These are phyloP conservation scores for Carcharodon carcharias DNA, from an alignment of 2,797 vertebrate species.

Conservation along the genomic window DNA sequence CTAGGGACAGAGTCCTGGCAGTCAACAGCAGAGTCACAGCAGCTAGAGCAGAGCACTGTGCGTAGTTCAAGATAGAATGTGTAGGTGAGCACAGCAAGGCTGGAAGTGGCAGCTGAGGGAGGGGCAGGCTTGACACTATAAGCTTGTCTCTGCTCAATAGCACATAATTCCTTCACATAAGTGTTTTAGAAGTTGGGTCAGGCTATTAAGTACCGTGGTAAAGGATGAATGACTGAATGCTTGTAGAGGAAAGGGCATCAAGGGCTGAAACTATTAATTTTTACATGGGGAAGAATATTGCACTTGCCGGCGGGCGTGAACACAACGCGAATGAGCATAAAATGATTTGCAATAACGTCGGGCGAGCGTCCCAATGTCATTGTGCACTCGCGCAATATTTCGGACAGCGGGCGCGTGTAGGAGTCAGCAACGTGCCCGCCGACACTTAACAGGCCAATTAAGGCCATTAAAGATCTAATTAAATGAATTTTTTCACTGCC, in stretches of 20 bases:
- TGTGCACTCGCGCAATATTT: no score
- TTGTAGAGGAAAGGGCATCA: not conserved
- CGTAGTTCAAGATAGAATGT: not conserved
- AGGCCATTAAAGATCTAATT: no score
- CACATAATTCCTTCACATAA: not conserved
- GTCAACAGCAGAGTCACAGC: not conserved
- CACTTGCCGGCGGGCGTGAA: no score
- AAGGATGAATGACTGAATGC: not conserved
- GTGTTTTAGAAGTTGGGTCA: not conserved
- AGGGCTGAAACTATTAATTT: not conserved
- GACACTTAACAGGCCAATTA: no score
- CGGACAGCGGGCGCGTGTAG: no score
- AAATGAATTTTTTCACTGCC: no score
- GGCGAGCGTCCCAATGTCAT: no score
- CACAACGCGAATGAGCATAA: no score
- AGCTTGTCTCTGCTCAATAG: not conserved
- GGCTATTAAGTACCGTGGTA: not conserved
- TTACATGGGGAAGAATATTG: not conserved
- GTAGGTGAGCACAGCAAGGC: not conserved
- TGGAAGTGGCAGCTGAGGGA: not conserved
- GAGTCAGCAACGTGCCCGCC: no score
- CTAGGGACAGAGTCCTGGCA: not conserved
- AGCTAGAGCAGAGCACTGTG: not conserved
- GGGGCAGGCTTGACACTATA: not conserved
- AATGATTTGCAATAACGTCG: no score